These are phyloP conservation scores for Amiota minor DNA, from an alignment of 2,888 invertebrate genomes.

Conservation along the genomic window DNA sequence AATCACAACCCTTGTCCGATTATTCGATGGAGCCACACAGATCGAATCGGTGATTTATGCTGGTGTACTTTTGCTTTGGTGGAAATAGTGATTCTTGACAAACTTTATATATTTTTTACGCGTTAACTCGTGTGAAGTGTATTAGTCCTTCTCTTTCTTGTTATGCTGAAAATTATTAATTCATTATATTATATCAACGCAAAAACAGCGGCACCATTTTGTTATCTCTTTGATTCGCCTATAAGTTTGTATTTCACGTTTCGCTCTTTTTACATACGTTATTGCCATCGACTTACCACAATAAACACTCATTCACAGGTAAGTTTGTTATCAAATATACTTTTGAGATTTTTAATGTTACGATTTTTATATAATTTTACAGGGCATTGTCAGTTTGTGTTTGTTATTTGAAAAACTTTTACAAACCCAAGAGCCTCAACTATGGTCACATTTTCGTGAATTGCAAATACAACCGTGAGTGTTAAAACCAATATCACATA, in stretches of 20 bases:
- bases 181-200: neutral
- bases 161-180: neutral
- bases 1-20: too few species aligned
- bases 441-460: slow-evolving; percentile 93
- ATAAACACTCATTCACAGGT: slow-evolving; percentile 92
- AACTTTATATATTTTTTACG: too few species aligned
- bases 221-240: slow-evolving; percentile 92
- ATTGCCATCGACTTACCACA: slow-evolving; percentile 93
- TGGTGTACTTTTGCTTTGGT: too few species aligned
- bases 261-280: slow-evolving; percentile 90
- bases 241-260: slow-evolving; percentile 91
- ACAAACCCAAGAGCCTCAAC: slow-evolving; percentile 90
- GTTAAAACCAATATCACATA: neutral
- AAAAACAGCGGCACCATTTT: slow-evolving; percentile 90
- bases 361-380: neutral
- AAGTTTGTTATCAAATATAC: slow-evolving; percentile 29
- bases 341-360: neutral
- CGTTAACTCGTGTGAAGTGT: neutral
- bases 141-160: slow-evolving; percentile 55
- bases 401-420: slow-evolving; percentile 90
- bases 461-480: slow-evolving; percentile 93
- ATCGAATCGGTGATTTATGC: too few species aligned
- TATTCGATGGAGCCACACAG: too few species aligned
- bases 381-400: slow-evolving; percentile 91
- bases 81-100: too few species aligned